Base-by-base conservation (phyloP, 2,888 invertebrate genomes). In the Meganola albula region DNA sequence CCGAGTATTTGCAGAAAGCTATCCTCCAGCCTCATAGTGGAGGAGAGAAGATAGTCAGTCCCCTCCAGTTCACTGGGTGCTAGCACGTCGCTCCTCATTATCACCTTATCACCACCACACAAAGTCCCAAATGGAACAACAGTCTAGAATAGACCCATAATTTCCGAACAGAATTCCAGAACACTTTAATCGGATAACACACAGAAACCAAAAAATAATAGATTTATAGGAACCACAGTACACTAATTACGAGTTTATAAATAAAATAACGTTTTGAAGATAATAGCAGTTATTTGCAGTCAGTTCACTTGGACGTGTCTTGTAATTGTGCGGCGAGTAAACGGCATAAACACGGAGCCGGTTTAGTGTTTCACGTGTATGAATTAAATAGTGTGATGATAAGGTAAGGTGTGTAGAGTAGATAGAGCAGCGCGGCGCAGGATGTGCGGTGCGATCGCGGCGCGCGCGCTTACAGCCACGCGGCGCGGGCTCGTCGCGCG, bases 1-100 rank as follows among this genome's bases (percentile, higher is more conserved):
- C 90, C 89, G 24, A 90, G 76, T 59, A 89, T 87, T 71, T 88
- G 89, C 61, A 90, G 87, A 69, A 88, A 88, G 61, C 84, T 87
- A 50, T 90, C 90, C 53, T 90, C 90, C 34, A 89, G 62, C 58
- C 88, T 76, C 71, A 90, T 89, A 9, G 89, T 89, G 44, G 89
- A 89, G 48, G 89, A 89, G 38, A 90, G 77, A 42, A 90, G 79
- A 67, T 89, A 90, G 62, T 90, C 90, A 3, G 88, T 88, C 51
- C 89, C 88, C 67, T 90, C 90, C 60, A 90, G 72, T 73, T 90
- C 90, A 47, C 82, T 84, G 27, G 87, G 85, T 40, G 67, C 71
- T 54, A 87, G 57, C 46, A 88, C 79, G 58, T 87, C 87, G 74
- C 86, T 86, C 58, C 86, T 63, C 87, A 87, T 87, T 62, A 53